phyloP scores from a whole-genome alignment of 2,113 vertebrate genomes.

The Aepyceros melampus region DNA sequence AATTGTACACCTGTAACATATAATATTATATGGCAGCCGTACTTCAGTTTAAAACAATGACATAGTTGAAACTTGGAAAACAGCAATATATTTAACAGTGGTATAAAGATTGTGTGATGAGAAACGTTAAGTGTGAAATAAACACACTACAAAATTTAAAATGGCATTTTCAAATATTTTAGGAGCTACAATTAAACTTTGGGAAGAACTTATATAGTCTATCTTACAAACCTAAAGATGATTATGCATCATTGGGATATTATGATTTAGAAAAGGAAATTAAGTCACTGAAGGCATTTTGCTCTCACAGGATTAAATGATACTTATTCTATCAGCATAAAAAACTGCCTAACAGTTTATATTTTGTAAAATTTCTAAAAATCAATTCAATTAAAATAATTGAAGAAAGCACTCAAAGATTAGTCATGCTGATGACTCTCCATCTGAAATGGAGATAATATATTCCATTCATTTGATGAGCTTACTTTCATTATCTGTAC shows the following conservation, averaged over 20 bases:
- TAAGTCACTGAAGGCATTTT: neutral
- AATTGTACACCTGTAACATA: neutral
- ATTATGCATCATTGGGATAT: neutral
- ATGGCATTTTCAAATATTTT: constrained; percentile 18
- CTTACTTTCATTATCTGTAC: neutral
- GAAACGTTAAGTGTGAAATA: neutral
- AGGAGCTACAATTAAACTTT: constrained; percentile 11
- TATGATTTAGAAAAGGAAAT: constrained; percentile 26
- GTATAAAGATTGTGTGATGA: neutral
- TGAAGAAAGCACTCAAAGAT: constrained; percentile 24
- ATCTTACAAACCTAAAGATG: neutral
- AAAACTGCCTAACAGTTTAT: neutral
- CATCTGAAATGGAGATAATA: neutral
- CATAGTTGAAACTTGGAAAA: neutral
- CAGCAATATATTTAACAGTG: neutral
- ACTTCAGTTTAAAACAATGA: neutral
- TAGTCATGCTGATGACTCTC: neutral
- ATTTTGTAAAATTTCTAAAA: constrained; percentile 1
- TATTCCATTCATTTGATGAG: neutral
- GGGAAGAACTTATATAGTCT: neutral
- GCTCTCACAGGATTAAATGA: constrained; percentile 5
- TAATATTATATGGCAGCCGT: neutral
- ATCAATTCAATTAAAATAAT: neutral
- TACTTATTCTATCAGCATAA: neutral
- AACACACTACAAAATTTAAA: neutral